Base-by-base conservation (phyloP, 1,140 invertebrate genomes). In the Latrodectus geometricus region DNA sequence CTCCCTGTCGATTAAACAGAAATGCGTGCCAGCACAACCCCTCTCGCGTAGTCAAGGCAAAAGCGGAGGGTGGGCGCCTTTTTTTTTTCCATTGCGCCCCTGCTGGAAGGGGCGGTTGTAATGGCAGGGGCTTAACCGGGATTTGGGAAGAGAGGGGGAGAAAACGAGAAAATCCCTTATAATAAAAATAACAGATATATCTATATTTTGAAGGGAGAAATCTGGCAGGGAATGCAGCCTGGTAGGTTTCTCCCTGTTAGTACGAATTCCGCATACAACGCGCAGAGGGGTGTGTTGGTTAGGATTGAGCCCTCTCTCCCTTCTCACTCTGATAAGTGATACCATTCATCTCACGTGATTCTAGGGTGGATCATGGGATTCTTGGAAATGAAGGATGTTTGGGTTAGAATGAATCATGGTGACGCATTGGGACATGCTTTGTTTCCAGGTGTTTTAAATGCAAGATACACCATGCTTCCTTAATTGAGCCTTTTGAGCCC, bases 181-280 rank as follows among this genome's bases (percentile, higher is more conserved):
- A 75, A 75, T 75, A 75, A 75, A 75, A 75, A 75, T 75, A 75
- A 75, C 73, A 49, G 73, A 75, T 75, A 75, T 75, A 75, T 75
- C 73, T 75, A 75, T 75, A 75, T 75, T 75, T 75, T 54, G 54
- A 61, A 61, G 49, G 50, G 52, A 23, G 15, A 49, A 73, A 14
- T 14, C 70, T 35, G 21, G 35, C n/a, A 15, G 21, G 70, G 68
- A 14, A 61, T 61, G 54, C 35, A 35, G 35, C 35, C 8, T 61
- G 54, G 54, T 61, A 61, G 54, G 17, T 61, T 61, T 61, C n/a
- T 61, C 17, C 17, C 54, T 61, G 54, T 61, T 61, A 61, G 54
- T 61, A 61, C 17, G 54, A 61, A 61, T 61, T 61, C 54, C 54
- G 17, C 54, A 61, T 61, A 61, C 11, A 61, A 17, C 54, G 17